These are phyloP conservation scores for Diachasma alloeum DNA, from an alignment of 1,140 invertebrate genomes.

Conservation along the genomic window DNA sequence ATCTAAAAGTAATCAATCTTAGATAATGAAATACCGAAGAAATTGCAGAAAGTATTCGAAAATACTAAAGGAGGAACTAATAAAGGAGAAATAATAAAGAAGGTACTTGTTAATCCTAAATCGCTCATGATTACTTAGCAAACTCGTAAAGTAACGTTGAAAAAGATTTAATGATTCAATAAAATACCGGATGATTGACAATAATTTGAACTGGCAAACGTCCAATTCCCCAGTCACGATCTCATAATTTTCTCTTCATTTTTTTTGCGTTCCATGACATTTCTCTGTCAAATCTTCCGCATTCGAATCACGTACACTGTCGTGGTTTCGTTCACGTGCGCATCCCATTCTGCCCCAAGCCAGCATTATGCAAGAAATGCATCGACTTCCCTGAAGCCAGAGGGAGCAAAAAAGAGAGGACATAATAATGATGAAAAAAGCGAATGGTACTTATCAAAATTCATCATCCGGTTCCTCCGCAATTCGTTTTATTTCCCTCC, in stretches of 20 bases:
- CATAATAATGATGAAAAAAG: not conserved
- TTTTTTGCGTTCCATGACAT: not conserved
- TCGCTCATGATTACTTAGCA: no score
- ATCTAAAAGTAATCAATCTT: no score
- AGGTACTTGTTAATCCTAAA: no score
- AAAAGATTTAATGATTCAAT: not conserved
- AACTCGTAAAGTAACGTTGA: not conserved
- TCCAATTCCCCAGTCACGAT: not conserved
- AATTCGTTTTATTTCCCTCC: not conserved
- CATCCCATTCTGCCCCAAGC: not conserved
- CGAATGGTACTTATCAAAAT: not conserved
- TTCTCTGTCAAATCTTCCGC: not conserved
- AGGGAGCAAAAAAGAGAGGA: not conserved
- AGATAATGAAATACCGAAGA: no score
- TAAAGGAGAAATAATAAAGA: no score
- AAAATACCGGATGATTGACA: not conserved
- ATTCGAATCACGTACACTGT: not conserved
- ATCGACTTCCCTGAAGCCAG: not conserved
- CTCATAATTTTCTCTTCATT: not conserved
- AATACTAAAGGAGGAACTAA: no score
- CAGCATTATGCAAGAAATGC: not conserved
- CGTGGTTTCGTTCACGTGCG: not conserved
- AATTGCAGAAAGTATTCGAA: no score
- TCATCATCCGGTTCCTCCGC: no score
- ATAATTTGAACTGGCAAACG: not conserved